Evolutionary conservation across 1,140 invertebrate species (phyloP).

Genomic region (Gyrodactylus bullatarudis): DNA sequence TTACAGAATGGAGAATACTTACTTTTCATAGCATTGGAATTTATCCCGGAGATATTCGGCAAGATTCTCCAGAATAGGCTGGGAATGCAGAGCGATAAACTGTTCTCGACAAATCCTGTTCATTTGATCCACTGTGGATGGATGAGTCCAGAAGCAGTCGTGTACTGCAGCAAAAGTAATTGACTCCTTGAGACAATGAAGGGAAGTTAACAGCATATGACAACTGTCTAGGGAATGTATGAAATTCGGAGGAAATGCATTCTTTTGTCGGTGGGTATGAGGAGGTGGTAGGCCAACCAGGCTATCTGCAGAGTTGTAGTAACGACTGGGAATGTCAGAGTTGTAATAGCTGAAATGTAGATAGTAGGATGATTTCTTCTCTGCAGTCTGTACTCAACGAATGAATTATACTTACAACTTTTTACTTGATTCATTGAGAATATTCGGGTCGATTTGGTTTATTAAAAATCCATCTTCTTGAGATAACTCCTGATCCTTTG

Average conservation of each 20-base stretch:
- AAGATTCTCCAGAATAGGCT: slow-evolving; percentile 59
- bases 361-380: too few relatives aligned
- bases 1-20: slow-evolving; percentile 28
- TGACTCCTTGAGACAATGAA: slow-evolving; percentile 38
- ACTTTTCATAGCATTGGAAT: neutral
- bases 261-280: slow-evolving; percentile 61
- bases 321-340: neutral
- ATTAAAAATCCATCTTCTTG: neutral
- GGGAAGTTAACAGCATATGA: slow-evolving; percentile 93
- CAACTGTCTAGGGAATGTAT: slow-evolving; percentile 86
- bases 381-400: too few relatives aligned
- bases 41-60: slow-evolving; percentile 20
- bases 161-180: slow-evolving; percentile 83
- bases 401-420: neutral
- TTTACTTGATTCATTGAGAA: too few relatives aligned
- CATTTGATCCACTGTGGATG: slow-evolving; percentile 47
- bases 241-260: slow-evolving; percentile 93
- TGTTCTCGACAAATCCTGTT: slow-evolving; percentile 71
- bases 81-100: slow-evolving; percentile 60
- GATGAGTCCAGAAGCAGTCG: slow-evolving; percentile 96
- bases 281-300: slow-evolving; percentile 18
- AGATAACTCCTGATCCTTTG: neutral
- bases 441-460: too few relatives aligned
- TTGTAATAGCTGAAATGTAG: too few relatives aligned
- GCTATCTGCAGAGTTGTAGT: neutral